Base-by-base conservation (phyloP, 2,797 vertebrate species). In the Thripadectes ignobilis region DNA sequence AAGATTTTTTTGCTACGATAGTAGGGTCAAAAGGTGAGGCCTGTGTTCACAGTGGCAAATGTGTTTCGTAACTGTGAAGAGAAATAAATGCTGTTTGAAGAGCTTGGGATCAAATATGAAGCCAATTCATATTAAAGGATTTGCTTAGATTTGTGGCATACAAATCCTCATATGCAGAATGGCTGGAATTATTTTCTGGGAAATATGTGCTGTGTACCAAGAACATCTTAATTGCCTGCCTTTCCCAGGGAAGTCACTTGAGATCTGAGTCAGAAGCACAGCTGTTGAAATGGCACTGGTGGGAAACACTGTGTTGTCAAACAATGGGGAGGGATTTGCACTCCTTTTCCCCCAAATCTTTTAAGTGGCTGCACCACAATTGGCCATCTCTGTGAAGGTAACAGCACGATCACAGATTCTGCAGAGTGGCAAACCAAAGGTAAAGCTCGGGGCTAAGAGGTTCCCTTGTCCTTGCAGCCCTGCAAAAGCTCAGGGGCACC, bases 401-500 rank as follows among this genome's bases (percentile, higher is more conserved):
- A 30, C 46, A 36, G n/a, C 62, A 32, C 3, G 24, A 14, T 19
- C 79, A 41, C 48, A 65, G 59, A 32, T 38, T 65, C 39, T 34
- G 76, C 41, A 74, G 52, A 67, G 88, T 55, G 54, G 38, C n/a
- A 59, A 79, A 46, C 10, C 2, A 21, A 38, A 57, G 66, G 30
- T 30, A 29, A 66, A 49, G 26, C 10, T 45, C 27, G 13, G 38
- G 41, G 38, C 11, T 85, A 36, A 93, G 58, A 46, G 6, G 5
- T 19, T 90, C 26, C 34, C 58, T 62, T 85, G 59, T 54, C 46
- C 57, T 85, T 79, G 43, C 55, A 99, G 99, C 99, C 8, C 96
- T 99, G 93, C 96, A 85, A 57, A 97, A 89, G 77, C 97, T 99
- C 57, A 97, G 98, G 63, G 99, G 99, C 41, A 97, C 96, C 45